Base-by-base conservation (phyloP, 1,140 invertebrate species). In the Drosophila serrata region DNA sequence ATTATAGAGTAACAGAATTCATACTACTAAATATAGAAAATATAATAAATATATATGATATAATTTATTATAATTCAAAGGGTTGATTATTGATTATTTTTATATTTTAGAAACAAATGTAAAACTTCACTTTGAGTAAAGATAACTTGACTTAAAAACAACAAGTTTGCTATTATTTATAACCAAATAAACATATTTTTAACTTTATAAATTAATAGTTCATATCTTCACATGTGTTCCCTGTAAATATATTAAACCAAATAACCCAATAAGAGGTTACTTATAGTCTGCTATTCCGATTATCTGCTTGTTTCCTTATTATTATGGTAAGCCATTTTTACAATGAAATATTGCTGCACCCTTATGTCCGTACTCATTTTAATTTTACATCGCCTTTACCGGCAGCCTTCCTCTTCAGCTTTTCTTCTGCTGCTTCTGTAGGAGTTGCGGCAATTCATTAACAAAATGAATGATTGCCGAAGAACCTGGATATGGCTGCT, bases 401-500 rank as follows among this genome's bases (percentile, higher is more conserved):
- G 22, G 24, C 19, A 40, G 37, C 29, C 33, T 15, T 15, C 12
- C 35, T n/a, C 31, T 39, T 24, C 15, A 31, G 31, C 49, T 24
- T 24, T 46, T 13, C 43, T 48, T 49, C 7, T 19, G 33, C 56
- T 49, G 24, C 8, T 3, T 2, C 46, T 45, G n/a, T n/a, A n/a
- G 58, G 39, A 61, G 59, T 61, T 75, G 45, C 56, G 67, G 80
- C 80, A 81, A 88, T 88, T 88, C 80, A 88, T 88, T 88, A 88
- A 88, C 76, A 88, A 88, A 88, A 88, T 88, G 84, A 84, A 88
- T 88, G 84, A 81, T 64, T 81, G 79, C 60, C 65, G 67, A 72
- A 62, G 75, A 45, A 82, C 68, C 60, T 67, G 82, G 73, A 58
- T 48, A 56, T 58, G 82, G 73, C 69, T 67, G 43, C 68, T 56